Evolutionary conservation across 1,140 invertebrate genomes (phyloP).

Genomic region (Rhagoletis pomonella): DNA sequence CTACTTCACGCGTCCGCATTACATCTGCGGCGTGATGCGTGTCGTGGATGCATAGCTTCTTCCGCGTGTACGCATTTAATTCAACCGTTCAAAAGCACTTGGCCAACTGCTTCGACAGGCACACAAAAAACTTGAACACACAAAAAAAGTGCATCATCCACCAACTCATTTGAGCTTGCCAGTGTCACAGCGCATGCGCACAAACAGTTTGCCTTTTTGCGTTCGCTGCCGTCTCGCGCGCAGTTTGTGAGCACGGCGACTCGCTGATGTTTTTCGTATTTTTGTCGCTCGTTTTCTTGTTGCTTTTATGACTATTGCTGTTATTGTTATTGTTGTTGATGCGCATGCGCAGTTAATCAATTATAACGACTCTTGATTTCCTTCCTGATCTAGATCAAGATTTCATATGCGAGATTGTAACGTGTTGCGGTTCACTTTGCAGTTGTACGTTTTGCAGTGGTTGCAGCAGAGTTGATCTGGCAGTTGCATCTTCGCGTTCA

Average conservation of each 20-base stretch:
- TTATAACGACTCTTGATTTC: constrained; percentile 75
- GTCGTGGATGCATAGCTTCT: constrained; percentile 43
- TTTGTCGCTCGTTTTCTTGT: neutral
- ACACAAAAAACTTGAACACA: no score
- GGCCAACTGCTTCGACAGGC: neutral
- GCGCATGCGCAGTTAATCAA: constrained; percentile 71
- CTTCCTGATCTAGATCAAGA: constrained; percentile 74
- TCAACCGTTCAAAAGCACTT: constrained; percentile 19
- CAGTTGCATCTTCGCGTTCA: neutral
- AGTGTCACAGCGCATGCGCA: neutral
- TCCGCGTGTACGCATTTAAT: constrained; percentile 48
- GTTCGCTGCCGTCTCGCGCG: neutral
- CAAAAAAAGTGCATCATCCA: neutral
- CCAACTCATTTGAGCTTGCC: neutral
- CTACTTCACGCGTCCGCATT: neutral
- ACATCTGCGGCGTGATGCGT: neutral
- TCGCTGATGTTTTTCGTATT: no score
- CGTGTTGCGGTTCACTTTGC: constrained; percentile 46
- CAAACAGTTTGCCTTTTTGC: neutral
- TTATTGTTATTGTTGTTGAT: constrained; percentile 20
- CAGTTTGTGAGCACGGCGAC: neutral
- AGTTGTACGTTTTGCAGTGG: neutral
- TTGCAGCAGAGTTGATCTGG: neutral
- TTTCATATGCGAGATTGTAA: constrained; percentile 57
- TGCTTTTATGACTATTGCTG: constrained; percentile 23